phyloP scores from a whole-genome alignment of 2,113 vertebrate species.

The Myanophis thanlyinensis region DNA sequence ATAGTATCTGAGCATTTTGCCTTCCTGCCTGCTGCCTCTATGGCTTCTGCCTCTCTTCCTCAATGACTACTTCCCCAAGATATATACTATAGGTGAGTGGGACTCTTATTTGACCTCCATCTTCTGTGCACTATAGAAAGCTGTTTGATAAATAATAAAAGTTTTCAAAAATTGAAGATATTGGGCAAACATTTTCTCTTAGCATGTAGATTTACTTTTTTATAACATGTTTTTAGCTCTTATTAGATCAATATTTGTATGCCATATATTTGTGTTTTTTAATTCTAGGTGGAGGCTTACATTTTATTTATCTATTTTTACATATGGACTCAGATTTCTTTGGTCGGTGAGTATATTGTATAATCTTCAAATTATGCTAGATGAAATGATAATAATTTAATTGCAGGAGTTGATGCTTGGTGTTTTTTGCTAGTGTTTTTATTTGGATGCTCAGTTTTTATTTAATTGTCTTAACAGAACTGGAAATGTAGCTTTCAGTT shows the following conservation, averaged over 20 bases:
- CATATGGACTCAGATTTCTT: conserved; percentile 88
- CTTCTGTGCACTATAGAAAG: neutral
- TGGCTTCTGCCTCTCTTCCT: conserved; percentile 59
- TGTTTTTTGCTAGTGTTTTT: neutral
- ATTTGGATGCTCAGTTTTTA: neutral
- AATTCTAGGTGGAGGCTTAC: conserved; percentile 92
- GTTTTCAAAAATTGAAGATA: neutral
- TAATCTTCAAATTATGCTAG: neutral
- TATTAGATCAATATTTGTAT: neutral
- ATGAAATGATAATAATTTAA: neutral
- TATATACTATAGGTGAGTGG: neutral
- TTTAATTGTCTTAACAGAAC: fast-evolving
- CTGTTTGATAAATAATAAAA: neutral
- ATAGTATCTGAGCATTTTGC: conserved; percentile 43
- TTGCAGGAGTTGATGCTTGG: neutral
- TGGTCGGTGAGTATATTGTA: conserved; percentile 85
- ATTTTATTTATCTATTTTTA: conserved; percentile 93
- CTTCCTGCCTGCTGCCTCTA: conserved; percentile 59
- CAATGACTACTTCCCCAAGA: conserved; percentile 34
- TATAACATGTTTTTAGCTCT: neutral
- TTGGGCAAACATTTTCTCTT: neutral
- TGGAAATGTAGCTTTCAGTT: neutral
- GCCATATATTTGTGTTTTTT: conserved; percentile 26
- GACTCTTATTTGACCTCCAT: conserved; percentile 27
- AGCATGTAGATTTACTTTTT: neutral